These are phyloP conservation scores for Agrotis puta DNA, from an alignment of 2,888 invertebrate species.

Conservation along the genomic window DNA sequence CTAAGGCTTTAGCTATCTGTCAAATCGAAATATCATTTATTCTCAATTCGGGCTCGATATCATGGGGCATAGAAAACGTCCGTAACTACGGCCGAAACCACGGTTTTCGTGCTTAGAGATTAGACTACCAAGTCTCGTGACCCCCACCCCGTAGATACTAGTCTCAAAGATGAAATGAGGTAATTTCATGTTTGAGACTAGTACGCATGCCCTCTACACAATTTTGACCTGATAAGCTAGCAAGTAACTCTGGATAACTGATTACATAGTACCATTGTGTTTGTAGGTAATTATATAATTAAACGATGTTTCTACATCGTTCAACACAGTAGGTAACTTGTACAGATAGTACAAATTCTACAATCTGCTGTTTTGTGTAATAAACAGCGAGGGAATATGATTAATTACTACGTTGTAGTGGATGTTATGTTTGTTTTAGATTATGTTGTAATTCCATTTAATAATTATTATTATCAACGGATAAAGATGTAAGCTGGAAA, in stretches of 20 bases:
- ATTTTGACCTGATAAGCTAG: not conserved
- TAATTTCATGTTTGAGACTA: not conserved
- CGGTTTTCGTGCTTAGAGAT: too few relatives aligned
- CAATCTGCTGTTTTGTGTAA: conserved; percentile 51
- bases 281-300: conserved; percentile 38
- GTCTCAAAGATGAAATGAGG: too few relatives aligned
- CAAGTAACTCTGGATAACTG: conserved; percentile 5
- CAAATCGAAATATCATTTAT: too few relatives aligned
- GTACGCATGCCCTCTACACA: not conserved
- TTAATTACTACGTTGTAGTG: conserved; percentile 40
- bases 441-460: not conserved
- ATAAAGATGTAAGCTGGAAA: not conserved
- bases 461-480: not conserved
- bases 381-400: conserved; percentile 38
- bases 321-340: conserved; percentile 10
- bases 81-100: too few relatives aligned
- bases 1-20: too few relatives aligned
- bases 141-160: too few relatives aligned
- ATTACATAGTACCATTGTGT: conserved; percentile 18
- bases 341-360: conserved; percentile 41
- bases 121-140: too few relatives aligned
- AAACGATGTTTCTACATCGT: too few relatives aligned
- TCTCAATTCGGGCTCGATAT: too few relatives aligned
- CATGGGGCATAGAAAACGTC: too few relatives aligned
- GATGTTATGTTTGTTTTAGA: conserved; percentile 5